Base-by-base conservation (phyloP, 2,888 invertebrate genomes). In the Stenolophus ochropezus region DNA sequence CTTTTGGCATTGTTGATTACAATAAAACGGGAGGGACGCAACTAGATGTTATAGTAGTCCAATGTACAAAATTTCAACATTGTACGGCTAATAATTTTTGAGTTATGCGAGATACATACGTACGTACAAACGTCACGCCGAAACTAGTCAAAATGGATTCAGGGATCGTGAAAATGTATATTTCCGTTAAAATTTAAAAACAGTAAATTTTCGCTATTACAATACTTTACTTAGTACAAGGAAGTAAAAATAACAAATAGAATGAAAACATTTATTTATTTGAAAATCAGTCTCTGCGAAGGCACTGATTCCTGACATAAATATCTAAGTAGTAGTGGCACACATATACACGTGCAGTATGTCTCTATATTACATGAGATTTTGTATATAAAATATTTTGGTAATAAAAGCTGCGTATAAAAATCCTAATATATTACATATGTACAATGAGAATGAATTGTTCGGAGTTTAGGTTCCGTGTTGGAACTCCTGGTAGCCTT, bases 401-500 rank as follows among this genome's bases (percentile, higher is more conserved):
- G 33, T 42, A 42, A 42, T 42, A 42, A 42, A 42, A 51, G 51
- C 61, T 61, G 21, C 23, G 4, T 25, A 23, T 11, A 61, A 61
- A 25, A 61, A 61, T 61, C 61, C 21, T 18, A 56, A 20, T 56
- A 56, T 56, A 8, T 56, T 27, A 61, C 61, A 61, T 61, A 61
- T 61, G 23, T 61, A 61, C 61, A 61, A 58, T 20, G 27, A 61
- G n/a, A 6, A 25, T 23, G 61, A 58, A 56, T 14, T 21, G 4
- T 56, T 20, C 18, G 20, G 51, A 21, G 5, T 16, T 89, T 88
- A 89, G 85, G 88, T 88, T 27, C 89, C 89, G 74, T 87, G 87
- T 82, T 92, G 92, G 85, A 93, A 94, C 88, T 94, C 94, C 86
- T 93, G 93, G 87, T 97, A 97, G 0, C 96, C 97, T 88, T 97